Conservation (phyloP, 2,113 vertebrate species). For the Nothobranchius kuhntae region DNA sequence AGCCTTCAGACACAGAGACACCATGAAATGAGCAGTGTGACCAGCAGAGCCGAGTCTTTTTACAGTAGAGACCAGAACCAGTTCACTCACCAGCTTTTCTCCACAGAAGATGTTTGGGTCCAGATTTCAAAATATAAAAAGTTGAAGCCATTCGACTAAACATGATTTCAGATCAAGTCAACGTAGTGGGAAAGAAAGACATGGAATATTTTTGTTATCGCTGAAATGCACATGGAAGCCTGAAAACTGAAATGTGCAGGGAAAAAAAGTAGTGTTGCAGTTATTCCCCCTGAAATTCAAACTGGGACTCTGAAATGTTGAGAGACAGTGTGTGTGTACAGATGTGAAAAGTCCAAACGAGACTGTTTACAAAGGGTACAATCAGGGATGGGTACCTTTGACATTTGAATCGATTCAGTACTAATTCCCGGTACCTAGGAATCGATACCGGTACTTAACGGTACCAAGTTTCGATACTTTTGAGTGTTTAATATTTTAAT, state of each 20-base stretch:
- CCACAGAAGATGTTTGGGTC: neutral
- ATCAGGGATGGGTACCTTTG: too few relatives aligned
- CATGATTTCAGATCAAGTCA: constrained; percentile 12
- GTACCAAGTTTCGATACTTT: too few relatives aligned
- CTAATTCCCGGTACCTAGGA: too few relatives aligned
- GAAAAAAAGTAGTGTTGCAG: neutral
- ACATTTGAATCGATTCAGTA: too few relatives aligned
- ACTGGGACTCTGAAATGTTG: too few relatives aligned
- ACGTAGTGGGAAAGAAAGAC: neutral
- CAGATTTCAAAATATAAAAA: constrained; percentile 3
- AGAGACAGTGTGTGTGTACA: too few relatives aligned
- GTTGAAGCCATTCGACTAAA: neutral
- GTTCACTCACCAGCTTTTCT: neutral
- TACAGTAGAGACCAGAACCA: neutral
- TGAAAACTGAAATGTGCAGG: neutral
- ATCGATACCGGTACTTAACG: too few relatives aligned
- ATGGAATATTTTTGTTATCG: constrained; percentile 6
- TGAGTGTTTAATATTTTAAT: too few relatives aligned
- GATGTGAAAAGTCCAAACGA: too few relatives aligned
- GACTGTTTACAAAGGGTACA: too few relatives aligned
- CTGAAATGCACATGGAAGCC: neutral
- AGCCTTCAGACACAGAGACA: neutral
- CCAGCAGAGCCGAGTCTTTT: neutral
- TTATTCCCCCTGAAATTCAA: too few relatives aligned
- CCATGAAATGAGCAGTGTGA: neutral